These are phyloP conservation scores for Caenorhabditis tropicalis DNA, from an alignment of 1,140 invertebrate species.

Conservation along the genomic window DNA sequence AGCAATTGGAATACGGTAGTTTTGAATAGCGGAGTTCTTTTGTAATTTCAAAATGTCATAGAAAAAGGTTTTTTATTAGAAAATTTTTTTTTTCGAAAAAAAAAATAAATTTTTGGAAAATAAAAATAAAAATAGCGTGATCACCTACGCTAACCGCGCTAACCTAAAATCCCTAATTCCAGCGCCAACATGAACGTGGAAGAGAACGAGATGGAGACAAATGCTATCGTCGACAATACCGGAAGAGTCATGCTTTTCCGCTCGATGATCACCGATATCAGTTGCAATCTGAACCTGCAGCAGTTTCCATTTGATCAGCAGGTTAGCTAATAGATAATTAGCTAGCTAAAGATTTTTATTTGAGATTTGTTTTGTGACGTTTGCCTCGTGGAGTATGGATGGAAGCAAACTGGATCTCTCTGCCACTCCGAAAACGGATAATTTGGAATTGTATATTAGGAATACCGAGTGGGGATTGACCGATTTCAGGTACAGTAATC, in stretches of 20 bases:
- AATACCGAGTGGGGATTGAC: conserved; percentile 67
- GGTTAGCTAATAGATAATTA: background rate
- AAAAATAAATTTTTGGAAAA: background rate
- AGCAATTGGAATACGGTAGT: too few relatives aligned
- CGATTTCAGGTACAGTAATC: conserved; percentile 58
- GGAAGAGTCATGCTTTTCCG: conserved; percentile 62
- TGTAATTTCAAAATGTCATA: too few relatives aligned
- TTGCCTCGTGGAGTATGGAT: conserved; percentile 65
- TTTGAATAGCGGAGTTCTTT: too few relatives aligned
- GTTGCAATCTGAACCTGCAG: conserved; percentile 60
- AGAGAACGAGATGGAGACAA: conserved; percentile 67
- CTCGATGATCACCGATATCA: conserved; percentile 66
- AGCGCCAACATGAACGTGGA: conserved; percentile 66
- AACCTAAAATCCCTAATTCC: too few relatives aligned
- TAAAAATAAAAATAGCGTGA: too few relatives aligned
- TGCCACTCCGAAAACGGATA: conserved; percentile 61
- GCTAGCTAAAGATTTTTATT: too few relatives aligned
- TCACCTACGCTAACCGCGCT: too few relatives aligned
- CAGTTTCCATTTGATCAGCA: conserved; percentile 67
- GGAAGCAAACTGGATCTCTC: conserved; percentile 62
- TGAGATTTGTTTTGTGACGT: conserved; percentile 65
- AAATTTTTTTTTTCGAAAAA: too few relatives aligned
- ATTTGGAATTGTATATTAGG: conserved; percentile 65
- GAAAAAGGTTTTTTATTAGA: too few relatives aligned
- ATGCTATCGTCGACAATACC: conserved; percentile 60